Percentiles rank a stretch among this genome's conserved stretches.
Conservation (phyloP, 2,113 vertebrate species). For the Aldabrachelys gigantea region DNA sequence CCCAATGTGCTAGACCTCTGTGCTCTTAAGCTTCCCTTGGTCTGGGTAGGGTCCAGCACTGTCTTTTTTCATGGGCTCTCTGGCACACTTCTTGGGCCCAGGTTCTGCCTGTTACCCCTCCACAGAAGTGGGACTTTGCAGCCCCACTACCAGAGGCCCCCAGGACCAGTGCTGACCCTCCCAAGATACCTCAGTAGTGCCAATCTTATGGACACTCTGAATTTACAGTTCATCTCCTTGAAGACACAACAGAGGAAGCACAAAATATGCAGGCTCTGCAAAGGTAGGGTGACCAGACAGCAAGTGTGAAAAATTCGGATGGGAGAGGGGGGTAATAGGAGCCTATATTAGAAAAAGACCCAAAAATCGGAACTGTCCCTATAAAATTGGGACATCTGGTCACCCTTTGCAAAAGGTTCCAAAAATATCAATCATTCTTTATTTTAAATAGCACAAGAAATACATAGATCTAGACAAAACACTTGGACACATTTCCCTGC, state of each 20-base stretch:
- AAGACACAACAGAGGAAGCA: background rate
- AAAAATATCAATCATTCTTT: background rate
- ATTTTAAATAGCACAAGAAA: background rate
- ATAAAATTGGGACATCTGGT: too few species aligned
- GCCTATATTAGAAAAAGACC: too few species aligned
- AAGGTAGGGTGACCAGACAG: background rate
- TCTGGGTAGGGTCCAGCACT: background rate
- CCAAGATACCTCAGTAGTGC: background rate
- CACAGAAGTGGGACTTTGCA: background rate
- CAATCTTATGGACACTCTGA: background rate
- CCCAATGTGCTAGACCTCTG: background rate
- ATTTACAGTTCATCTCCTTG: background rate
- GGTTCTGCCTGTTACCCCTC: background rate
- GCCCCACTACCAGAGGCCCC: background rate
- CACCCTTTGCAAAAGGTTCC: background rate
- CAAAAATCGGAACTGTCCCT: too few species aligned
- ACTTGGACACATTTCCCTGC: background rate
- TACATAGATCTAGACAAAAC: background rate
- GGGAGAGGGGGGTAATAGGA: too few species aligned
- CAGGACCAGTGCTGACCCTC: background rate
- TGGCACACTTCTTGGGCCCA: background rate
- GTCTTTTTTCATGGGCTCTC: background rate
- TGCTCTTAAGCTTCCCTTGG: background rate
- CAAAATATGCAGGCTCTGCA: background rate
- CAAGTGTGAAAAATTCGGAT: too few species aligned